Evolutionary conservation across 2,113 vertebrate species (phyloP), one percentile per base, ranked within the genome.

Genomic region (Tupaia tana): DNA sequence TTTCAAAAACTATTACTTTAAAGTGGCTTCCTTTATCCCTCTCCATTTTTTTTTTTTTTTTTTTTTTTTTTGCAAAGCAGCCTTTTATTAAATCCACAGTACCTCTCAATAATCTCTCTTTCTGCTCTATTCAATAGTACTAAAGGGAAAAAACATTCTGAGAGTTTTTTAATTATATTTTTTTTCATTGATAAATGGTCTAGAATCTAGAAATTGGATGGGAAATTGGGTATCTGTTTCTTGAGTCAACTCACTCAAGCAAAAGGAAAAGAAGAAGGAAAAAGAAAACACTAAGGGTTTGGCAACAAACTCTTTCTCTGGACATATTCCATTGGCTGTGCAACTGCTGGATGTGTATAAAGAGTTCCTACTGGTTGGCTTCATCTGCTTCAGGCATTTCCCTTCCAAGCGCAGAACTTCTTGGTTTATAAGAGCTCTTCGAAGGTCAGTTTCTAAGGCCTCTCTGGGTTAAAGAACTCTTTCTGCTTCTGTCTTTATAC

Each of bases 1-100:
- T 96, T 97, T 97, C 56, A 94, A 89, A 94, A 95, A 94, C 25
- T 25, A 91, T 90, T 93, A 95, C 93, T 97, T 96, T 94, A 95
- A 97, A 97, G 89, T 92, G 84, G 24, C n/a, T 93, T 81, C 70
- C 84, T 80, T 93, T 82, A 5, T 43, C 10, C 24, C 4, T 20
- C 25, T 27, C 2, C 1, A 18, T 22, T 20, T 59, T 34, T 7
- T 29, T 22, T 12, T 69, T n/a, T n/a, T n/a, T n/a, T n/a, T n/a
- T n/a, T n/a, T n/a, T 34, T 11, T 29, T 86, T 82, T 64, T 85
- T 69, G 69, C 78, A 90, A 92, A 84, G 16, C 27, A 85, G 5
- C 82, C 20, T 86, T 95, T 94, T 91, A 94, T 93, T 85, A 93
- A 93, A 91, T 18, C 14, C 52, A 56, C 27, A 81, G 7, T 2